Base-by-base conservation (phyloP, 2,113 vertebrate genomes). In the Oophaga pumilio region DNA sequence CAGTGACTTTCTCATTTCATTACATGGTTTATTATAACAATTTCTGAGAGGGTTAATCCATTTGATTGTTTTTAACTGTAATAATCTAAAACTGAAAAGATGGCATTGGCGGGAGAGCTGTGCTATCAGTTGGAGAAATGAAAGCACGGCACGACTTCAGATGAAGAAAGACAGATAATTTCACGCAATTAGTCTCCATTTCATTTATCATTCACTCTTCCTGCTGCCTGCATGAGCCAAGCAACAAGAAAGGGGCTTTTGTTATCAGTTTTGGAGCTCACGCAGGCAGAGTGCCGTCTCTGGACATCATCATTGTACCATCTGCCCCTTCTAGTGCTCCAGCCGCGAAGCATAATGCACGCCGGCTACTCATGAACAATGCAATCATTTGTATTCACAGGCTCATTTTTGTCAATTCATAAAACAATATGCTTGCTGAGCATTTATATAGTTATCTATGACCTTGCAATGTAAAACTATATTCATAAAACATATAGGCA, bases 111-210 rank as follows among this genome's bases (percentile, higher is more conserved):
- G 43, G 64, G 81, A 69, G 87, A 85, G 64, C 52, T 68, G 56
- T 90, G 85, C 57, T 60, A 83, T 91, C 53, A 66, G 85, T 90
- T 85, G 22, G 74, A 9, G 8, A 68, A 87, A 88, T 80, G 53
- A 64, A 53, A 66, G 62, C 57, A 15, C 8, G 33, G 85, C 20
- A 4, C 24, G 22, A 50, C 50, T 57, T 80, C 11, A 68, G 56
- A 79, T 86, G 24, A 43, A 79, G 52, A 80, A 79, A 79, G 60
- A 56, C 85, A 66, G 84, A 85, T 86, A 73, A 86, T 86, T 79
- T 80, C 76, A 53, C 50, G 76, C 85, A 79, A 71, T 86, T 79
- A 79, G 76, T 79, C 60, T 68, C 60, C 85, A 86, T 80, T 79
- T 79, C 85, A 86, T 78, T 57, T 69, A 57, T 86, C 85, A 79